phyloP scores from a whole-genome alignment of 2,113 vertebrate species.

The Oncorhynchus clarkii region DNA sequence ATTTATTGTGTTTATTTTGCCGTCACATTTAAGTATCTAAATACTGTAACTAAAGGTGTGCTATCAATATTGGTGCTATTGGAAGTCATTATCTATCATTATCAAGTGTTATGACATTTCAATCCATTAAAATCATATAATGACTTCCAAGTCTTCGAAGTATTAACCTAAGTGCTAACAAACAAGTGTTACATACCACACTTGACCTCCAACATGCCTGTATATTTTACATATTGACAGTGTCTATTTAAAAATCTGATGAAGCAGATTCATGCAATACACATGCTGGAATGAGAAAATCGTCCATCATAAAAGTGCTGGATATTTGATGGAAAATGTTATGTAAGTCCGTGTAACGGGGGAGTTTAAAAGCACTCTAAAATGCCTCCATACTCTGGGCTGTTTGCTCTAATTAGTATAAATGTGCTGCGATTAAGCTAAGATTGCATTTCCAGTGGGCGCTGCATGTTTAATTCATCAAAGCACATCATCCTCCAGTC shows the following conservation, averaged over 20 bases:
- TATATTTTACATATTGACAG: no score
- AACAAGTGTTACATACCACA: no score
- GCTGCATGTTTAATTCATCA: conserved; percentile 61
- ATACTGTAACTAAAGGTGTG: no score
- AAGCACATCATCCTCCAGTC: conserved; percentile 1
- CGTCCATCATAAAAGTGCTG: conserved; percentile 21
- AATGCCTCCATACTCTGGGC: conserved; percentile 31
- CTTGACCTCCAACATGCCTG: no score
- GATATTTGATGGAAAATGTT: conserved; percentile 38
- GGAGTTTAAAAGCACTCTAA: conserved; percentile 42
- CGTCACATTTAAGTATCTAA: no score
- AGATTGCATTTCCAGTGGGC: conserved; percentile 37
- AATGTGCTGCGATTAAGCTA: conserved; percentile 45
- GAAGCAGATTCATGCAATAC: not conserved
- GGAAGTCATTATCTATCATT: no score
- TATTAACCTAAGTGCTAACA: no score
- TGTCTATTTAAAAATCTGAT: not conserved
- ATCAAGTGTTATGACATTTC: no score
- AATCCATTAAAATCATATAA: no score
- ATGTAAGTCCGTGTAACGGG: conserved; percentile 24
- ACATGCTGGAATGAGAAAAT: conserved; percentile 25
- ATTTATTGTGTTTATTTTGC: no score
- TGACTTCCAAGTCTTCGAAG: no score
- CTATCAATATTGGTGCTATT: no score
- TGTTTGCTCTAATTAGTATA: conserved; percentile 52